Evolutionary conservation across 92 coral and sea anemone species (phyloP), one percentile per base, ranked within the genome.

Genomic region (Meandrina meandrites): DNA sequence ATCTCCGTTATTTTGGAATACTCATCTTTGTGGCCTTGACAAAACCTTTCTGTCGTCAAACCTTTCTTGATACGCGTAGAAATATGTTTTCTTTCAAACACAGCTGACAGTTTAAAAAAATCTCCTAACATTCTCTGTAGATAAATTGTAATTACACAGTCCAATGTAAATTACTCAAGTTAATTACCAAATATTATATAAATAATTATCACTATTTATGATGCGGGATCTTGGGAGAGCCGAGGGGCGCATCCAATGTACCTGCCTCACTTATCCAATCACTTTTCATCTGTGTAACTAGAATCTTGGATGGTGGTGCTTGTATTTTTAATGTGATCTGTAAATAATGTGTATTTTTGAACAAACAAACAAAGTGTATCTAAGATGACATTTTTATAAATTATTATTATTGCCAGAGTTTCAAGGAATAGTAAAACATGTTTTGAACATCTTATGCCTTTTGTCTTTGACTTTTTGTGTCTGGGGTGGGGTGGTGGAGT

Each of bases 311-410:
- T 85, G 88, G 37, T 78, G 89, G 93, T 91, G 93, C 90, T 91
- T 95, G 98, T 88, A 89, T 95, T 95, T 95, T 95, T 95, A 95
- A 90, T 88, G 91, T 94, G 95, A 94, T 94, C 93, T 95, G 98
- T 95, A 95, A 80, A 95, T 95, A 95, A 94, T 93, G 89, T 94
- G 94, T 95, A 95, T 95, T 95, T 95, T 94, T 95, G 89, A 95
- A 91, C 86, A 87, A 87, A 90, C 84, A 76, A 82, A 74, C 67
- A 79, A 91, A 91, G 92, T 93, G 95, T 95, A 90, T 86, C 93
- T 89, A 92, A 92, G 88, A 93, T 92, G 92, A 88, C 94, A 90
- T 93, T 95, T 94, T 95, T 95, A 93, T 95, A 95, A 93, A 95
- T 94, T 93, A 94, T 94, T 93, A 93, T 94, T 94, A 90, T 88